Evolutionary conservation across 1,140 invertebrate genomes (phyloP), one percentile per base, ranked within the genome.

Genomic region (Ceratosolen solmsi): DNA sequence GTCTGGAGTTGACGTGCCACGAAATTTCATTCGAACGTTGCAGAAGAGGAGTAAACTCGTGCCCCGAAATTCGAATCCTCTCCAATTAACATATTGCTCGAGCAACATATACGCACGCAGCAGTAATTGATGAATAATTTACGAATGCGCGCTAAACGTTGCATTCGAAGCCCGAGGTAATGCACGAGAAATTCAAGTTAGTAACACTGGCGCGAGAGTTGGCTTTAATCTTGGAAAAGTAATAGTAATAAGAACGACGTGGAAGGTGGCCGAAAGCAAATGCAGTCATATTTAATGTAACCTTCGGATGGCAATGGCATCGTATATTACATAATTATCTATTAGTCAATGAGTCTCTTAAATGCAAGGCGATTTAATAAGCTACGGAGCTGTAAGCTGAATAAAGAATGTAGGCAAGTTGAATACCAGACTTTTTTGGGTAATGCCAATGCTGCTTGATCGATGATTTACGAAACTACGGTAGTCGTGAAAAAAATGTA

Each of bases 1-100:
- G 54, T 71, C 68, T 79, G 65, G 30, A 56, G 27, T 46, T 56
- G 76, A 78, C 63, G 76, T 76, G 58, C 25, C 41, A n/a, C 41
- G n/a, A 46, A 65, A 65, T 65, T 68, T 68, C 33, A 38, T 68
- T 68, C 63, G 20, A n/a, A 17, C 27, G 11, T 60, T 75, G 41
- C 54, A 20, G 33, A 54, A 58, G 30, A 75, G 15, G n/a, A 75
- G n/a, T n/a, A 38, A 68, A 68, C 33, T 65, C 15, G 13, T 65
- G 30, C 71, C 22, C 22, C 9, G 73, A 58, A 49, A 78, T 78
- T 51, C 60, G 41, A 54, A 68, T 78, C 9, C n/a, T 30, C 7
- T 30, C 7, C 51, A 78, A 78, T 78, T 78, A 78, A 68, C 75
- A 2, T 17, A 13, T 0, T 5, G 38, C 7, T 41, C 15, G 3